Percentiles rank a stretch among this genome's conserved stretches.
Evolutionary conservation across 2,888 invertebrate species (phyloP).

Genomic region (Hirtodrosophila histrioides): DNA sequence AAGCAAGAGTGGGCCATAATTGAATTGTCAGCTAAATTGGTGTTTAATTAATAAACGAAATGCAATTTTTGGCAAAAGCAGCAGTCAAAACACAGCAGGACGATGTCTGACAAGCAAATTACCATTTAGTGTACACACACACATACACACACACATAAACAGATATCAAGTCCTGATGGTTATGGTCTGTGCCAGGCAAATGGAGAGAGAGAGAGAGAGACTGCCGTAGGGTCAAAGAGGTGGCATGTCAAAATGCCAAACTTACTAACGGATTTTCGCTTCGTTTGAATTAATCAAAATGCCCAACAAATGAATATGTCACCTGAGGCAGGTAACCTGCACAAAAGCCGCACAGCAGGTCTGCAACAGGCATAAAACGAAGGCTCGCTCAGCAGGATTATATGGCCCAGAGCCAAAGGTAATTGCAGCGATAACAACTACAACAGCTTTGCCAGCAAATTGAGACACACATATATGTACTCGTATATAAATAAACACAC

Average conservation of each 20-base stretch:
- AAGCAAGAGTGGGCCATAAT: slow-evolving; percentile 47
- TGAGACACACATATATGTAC: slow-evolving; percentile 56
- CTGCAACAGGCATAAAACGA: slow-evolving; percentile 34
- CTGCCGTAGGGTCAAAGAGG: slow-evolving; percentile 15
- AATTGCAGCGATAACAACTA: slow-evolving; percentile 48
- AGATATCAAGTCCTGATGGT: background rate
- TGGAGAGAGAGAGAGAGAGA: background rate
- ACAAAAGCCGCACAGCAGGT: slow-evolving; percentile 44
- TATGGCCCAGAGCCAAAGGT: slow-evolving; percentile 48
- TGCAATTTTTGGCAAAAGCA: slow-evolving; percentile 68
- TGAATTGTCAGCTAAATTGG: slow-evolving; percentile 72
- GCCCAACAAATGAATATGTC: slow-evolving; percentile 71
- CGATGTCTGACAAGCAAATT: slow-evolving; percentile 67
- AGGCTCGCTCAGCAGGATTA: slow-evolving; percentile 12
- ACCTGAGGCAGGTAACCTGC: slow-evolving; percentile 58
- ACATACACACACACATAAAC: background rate
- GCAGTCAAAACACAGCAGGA: slow-evolving; percentile 20
- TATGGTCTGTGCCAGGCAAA: background rate
- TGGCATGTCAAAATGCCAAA: slow-evolving; percentile 55
- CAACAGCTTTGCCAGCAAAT: slow-evolving; percentile 41
- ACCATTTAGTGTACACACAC: slow-evolving; percentile 52
- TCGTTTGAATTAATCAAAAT: slow-evolving; percentile 76
- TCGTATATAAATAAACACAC: background rate
- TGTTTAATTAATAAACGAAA: slow-evolving; percentile 76
- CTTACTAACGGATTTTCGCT: slow-evolving; percentile 55